These are phyloP conservation scores for Lucilia sericata DNA, from an alignment of 1,140 invertebrate species.

Conservation along the genomic window DNA sequence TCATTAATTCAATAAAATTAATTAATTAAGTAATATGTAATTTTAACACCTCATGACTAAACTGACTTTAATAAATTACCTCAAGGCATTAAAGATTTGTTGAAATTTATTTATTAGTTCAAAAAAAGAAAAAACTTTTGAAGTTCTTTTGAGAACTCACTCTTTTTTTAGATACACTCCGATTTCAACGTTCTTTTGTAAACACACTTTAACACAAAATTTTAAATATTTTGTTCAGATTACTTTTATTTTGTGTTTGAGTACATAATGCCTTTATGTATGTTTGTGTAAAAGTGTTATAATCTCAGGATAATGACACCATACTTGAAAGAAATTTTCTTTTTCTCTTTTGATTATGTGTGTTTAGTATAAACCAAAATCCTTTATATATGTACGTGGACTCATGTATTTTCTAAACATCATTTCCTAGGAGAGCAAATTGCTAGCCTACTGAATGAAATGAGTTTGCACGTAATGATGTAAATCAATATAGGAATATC, in stretches of 20 bases:
- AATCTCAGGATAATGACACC: constrained; percentile 10
- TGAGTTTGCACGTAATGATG: too few species aligned
- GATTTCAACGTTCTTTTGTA: background rate
- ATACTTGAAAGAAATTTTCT: background rate
- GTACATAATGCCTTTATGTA: background rate
- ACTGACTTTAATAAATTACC: too few species aligned
- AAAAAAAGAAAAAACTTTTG: too few species aligned
- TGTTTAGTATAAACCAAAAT: background rate
- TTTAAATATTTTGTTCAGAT: background rate
- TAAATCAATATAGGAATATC: too few species aligned
- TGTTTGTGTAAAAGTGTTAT: background rate
- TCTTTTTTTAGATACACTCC: background rate
- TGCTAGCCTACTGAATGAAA: too few species aligned
- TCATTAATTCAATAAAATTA: too few species aligned
- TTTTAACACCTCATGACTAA: too few species aligned
- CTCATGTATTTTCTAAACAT: background rate
- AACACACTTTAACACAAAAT: background rate
- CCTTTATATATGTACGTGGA: background rate
- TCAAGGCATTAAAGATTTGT: too few species aligned
- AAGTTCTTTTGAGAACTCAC: too few species aligned
- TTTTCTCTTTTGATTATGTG: background rate
- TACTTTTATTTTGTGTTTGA: background rate
- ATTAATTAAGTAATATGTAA: too few species aligned
- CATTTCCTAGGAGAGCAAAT: background rate
- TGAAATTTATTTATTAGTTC: too few species aligned